phyloP scores from a whole-genome alignment of 2,888 invertebrate genomes.

The Andrena bucephala region DNA sequence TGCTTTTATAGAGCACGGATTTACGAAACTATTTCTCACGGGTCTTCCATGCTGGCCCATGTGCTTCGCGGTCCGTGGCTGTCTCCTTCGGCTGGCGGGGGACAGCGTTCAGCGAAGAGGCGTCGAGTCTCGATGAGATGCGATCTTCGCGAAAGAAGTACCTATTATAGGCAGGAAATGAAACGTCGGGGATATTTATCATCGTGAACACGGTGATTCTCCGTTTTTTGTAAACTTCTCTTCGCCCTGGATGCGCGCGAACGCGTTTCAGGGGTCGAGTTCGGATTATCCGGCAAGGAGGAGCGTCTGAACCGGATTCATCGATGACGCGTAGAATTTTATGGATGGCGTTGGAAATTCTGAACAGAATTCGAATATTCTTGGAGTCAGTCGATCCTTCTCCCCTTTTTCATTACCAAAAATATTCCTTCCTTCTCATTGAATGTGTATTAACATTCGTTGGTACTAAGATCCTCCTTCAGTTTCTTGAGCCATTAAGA shows the following conservation, averaged over 20 bases:
- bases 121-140: slow-evolving; percentile 45
- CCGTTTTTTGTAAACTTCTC: slow-evolving; percentile 19
- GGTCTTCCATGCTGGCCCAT: slow-evolving; percentile 31
- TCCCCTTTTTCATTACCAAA: too few species aligned
- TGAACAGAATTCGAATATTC: too few species aligned
- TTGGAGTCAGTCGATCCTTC: too few species aligned
- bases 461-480: too few species aligned
- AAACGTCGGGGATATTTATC: slow-evolving; percentile 72
- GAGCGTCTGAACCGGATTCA: slow-evolving; percentile 30
- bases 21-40: slow-evolving; percentile 60
- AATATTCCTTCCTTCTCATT: too few species aligned
- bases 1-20: slow-evolving; percentile 48
- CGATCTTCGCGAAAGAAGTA: slow-evolving; percentile 60
- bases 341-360: neutral
- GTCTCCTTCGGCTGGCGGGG: slow-evolving; percentile 10
- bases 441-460: too few species aligned
- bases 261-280: slow-evolving; percentile 9
- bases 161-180: slow-evolving; percentile 74
- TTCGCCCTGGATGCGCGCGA: neutral
- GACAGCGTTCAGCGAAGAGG: slow-evolving; percentile 7
- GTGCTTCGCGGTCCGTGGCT: neutral
- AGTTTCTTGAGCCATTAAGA: too few species aligned
- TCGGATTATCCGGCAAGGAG: slow-evolving; percentile 29
- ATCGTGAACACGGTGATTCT: slow-evolving; percentile 49
- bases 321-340: slow-evolving; percentile 30